Evolutionary conservation across 2,797 vertebrate genomes (phyloP), one percentile per base, ranked within the genome.

Genomic region (Meda fulgida): DNA sequence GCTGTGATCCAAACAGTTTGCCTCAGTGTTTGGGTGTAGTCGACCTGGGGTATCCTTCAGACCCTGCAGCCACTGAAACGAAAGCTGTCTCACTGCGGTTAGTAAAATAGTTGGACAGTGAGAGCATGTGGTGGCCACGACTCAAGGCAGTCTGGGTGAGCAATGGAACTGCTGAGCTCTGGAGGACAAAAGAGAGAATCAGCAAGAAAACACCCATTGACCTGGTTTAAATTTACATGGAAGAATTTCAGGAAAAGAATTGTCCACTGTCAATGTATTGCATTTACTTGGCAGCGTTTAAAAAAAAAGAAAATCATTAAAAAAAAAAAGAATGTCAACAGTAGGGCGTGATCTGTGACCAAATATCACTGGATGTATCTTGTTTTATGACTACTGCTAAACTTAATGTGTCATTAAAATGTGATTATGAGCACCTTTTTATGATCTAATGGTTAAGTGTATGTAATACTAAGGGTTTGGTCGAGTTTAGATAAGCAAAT

Each of bases 31-130:
- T 86, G 85, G 84, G 65, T 87, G 83, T 80, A 85, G 85, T 38
- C 89, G 89, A 92, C 89, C 90, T 85, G 78, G 63, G 89, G 89
- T 93, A 93, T 93, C 92, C 92, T 92, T 89, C 93, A 93, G 93
- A 94, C 92, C 93, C 92, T 91, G 90, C 87, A 93, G 92, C 92
- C 91, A 91, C 92, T 93, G 93, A 94, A 95, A 95, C 93, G 92
- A 94, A 95, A 94, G 91, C 94, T 89, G 84, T 93, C 95, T 93
- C 89, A 91, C 92, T 94, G 93, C 86, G 93, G 91, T 88, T 94
- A 92, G 93, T 95, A 92, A 93, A 94, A 94, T 95, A 92, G 89
- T 94, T 95, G 92, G 90, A 94, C 91, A 93, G 91, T 94, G 93
- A 89, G 93, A 95, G 91, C 78, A 91, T 90, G 89, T 89, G 93